These are phyloP conservation scores for Unio pictorum DNA, from an alignment of 2,888 invertebrate genomes.

Conservation along the genomic window DNA sequence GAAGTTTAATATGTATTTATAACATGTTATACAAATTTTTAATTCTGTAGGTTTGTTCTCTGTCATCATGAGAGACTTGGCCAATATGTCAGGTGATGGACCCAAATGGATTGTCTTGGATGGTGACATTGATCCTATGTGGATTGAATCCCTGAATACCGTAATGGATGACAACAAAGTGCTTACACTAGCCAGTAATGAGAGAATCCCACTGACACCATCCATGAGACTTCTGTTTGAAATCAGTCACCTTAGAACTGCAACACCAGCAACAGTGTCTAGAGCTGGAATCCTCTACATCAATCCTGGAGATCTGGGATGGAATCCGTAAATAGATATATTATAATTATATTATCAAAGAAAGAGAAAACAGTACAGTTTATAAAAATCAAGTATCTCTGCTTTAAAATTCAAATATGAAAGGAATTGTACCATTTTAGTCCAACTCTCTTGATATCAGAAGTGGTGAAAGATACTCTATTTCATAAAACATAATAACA, in stretches of 20 bases:
- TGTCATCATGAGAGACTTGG: slow-evolving; percentile 95
- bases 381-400: too few relatives aligned
- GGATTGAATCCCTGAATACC: slow-evolving; percentile 97
- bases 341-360: too few relatives aligned
- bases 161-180: slow-evolving; percentile 99
- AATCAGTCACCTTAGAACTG: slow-evolving; percentile 93
- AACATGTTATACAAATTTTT: too few relatives aligned
- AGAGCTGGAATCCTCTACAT: slow-evolving; percentile 96
- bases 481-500: too few relatives aligned
- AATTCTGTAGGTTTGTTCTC: slow-evolving; percentile 83
- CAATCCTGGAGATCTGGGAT: slow-evolving; percentile 95
- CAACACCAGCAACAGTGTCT: slow-evolving; percentile 97
- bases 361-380: too few relatives aligned
- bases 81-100: slow-evolving; percentile 86
- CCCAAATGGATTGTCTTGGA: slow-evolving; percentile 95
- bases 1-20: too few relatives aligned
- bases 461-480: too few relatives aligned
- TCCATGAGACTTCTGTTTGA: slow-evolving; percentile 96
- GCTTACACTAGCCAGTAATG: slow-evolving; percentile 94
- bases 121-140: slow-evolving; percentile 98
- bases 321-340: slow-evolving; percentile 79
- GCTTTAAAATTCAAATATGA: too few relatives aligned
- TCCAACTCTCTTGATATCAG: too few relatives aligned
- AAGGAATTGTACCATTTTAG: too few relatives aligned
- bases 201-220: slow-evolving; percentile 93